Evolutionary conservation across 2,113 vertebrate species (phyloP).

Genomic region (Eclectus roratus): DNA sequence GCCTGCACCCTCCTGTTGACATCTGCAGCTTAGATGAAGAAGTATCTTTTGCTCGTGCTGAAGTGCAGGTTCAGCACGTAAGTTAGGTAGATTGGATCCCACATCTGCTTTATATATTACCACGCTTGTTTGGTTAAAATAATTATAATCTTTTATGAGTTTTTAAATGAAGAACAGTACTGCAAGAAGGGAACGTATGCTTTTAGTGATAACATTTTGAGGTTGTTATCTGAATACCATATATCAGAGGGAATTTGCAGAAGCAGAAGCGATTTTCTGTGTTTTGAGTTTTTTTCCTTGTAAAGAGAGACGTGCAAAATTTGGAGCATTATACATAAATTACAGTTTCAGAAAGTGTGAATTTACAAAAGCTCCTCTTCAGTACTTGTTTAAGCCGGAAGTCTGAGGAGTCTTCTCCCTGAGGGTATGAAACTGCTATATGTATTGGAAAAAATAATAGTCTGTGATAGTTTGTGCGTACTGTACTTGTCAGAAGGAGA

Average conservation of each 20-base stretch:
- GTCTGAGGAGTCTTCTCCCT: background rate
- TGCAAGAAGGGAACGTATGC: background rate
- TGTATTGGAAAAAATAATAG: background rate
- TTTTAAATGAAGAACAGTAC: background rate
- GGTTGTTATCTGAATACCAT: background rate
- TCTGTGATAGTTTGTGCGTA: background rate
- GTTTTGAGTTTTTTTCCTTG: background rate
- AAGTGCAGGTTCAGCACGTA: background rate
- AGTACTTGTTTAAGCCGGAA: background rate
- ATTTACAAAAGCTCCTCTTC: background rate
- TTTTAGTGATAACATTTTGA: background rate
- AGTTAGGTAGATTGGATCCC: background rate
- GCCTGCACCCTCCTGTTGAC: background rate
- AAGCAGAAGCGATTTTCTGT: background rate
- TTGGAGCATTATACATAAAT: background rate
- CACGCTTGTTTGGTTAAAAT: background rate
- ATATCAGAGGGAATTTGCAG: background rate
- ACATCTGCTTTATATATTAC: background rate
- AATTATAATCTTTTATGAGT: background rate
- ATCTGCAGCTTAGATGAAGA: background rate
- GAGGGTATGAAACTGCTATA: background rate
- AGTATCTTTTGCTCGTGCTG: background rate
- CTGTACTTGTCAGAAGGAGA: background rate
- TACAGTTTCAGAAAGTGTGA: background rate
- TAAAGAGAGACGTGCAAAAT: background rate